Evolutionary conservation across 2,113 vertebrate species (phyloP).

Genomic region (Aptenodytes patagonicus): DNA sequence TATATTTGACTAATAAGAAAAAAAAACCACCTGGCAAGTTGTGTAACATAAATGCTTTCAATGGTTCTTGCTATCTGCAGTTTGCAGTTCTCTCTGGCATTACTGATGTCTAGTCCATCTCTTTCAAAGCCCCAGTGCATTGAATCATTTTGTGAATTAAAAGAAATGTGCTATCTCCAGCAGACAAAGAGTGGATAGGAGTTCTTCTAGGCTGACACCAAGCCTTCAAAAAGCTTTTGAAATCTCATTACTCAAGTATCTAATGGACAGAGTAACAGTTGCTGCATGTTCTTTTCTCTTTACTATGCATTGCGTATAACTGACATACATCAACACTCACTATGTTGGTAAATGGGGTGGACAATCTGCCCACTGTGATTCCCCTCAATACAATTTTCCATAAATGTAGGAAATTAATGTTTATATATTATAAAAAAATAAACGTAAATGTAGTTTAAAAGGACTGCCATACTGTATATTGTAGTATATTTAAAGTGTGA

Average conservation of each 20-base stretch:
- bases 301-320: neutral
- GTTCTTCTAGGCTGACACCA: neutral
- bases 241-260: neutral
- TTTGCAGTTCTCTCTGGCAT: neutral
- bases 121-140: neutral
- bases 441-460: neutral
- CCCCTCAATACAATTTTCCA: neutral
- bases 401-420: neutral
- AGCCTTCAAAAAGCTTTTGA: constrained; percentile 27
- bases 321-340: neutral
- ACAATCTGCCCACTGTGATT: neutral
- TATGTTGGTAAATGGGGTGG: neutral
- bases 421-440: neutral
- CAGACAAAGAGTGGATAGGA: neutral
- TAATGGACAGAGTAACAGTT: neutral
- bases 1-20: neutral
- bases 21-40: neutral
- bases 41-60: neutral
- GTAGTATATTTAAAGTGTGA: neutral
- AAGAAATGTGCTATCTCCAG: neutral
- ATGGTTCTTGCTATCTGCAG: neutral
- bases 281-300: neutral
- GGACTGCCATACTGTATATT: neutral
- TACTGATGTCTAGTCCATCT: neutral
- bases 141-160: constrained; percentile 20